These are phyloP conservation scores for Cryptomyrus ogoouensis DNA, from an alignment of 2,113 vertebrate genomes.

Conservation along the genomic window DNA sequence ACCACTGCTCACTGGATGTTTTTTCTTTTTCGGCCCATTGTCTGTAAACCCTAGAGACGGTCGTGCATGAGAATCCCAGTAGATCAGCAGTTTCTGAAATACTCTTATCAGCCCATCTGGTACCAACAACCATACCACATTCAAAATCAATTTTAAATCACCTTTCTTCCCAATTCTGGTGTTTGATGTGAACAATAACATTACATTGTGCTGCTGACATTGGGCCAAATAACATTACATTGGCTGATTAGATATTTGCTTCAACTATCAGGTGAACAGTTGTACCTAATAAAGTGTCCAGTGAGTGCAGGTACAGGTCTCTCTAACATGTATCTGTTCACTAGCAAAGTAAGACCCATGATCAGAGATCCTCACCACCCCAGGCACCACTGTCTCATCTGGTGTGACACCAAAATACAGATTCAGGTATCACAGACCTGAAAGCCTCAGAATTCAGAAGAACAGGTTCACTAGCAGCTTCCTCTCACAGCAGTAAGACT, in stretches of 20 bases:
- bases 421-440: background rate
- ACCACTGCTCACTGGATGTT: background rate
- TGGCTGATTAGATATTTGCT: background rate
- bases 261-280: background rate
- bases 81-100: background rate
- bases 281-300: background rate
- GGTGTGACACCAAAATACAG: background rate
- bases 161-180: background rate
- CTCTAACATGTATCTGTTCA: background rate
- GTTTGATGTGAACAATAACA: background rate
- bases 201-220: background rate
- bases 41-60: background rate
- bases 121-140: background rate
- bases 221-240: background rate
- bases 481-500: background rate
- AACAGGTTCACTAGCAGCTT: background rate
- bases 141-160: background rate
- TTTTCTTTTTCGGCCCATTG: background rate
- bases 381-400: background rate
- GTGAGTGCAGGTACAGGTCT: background rate
- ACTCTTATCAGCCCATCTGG: background rate
- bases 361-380: background rate
- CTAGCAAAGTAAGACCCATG: background rate
- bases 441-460: background rate
- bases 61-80: background rate